Base-by-base conservation (phyloP, 2,888 invertebrate species). In the Cryptocephalus moraei region DNA sequence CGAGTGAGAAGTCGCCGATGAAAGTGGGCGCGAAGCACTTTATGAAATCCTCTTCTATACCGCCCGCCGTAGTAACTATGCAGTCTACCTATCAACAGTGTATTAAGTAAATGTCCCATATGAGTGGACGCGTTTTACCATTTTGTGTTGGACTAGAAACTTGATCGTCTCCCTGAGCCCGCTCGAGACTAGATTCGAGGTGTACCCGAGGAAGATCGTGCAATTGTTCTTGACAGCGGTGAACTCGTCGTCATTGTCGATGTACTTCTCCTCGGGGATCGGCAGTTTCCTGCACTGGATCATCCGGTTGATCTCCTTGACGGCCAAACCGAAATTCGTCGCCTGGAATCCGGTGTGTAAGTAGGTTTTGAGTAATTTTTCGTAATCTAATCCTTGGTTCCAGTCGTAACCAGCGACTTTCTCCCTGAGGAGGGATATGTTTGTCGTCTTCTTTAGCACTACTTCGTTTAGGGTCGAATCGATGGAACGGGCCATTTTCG, bases 1-100 rank as follows among this genome's bases (percentile, higher is more conserved):
- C 79, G 45, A 95, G 74, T 62, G 82, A 74, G 66, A 96, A 97
- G 62, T 93, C 90, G 0, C 97, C 99, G 44, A 99, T 67, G 61
- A 81, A 95, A 0, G 96, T 97, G 0, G 94, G 91, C 1, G 91
- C 92, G 46, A 99, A 75, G 67, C 99, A 99, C 75, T 99, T 99
- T 39, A 99, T 99, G 41, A 99, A 82, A 73, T 99, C 99, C 72
- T 99, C 99, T 70, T 99, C 99, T 0, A 99, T 78, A 0, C 99
- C 99, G 1, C 99, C 99, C 0, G 97, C 99, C 9, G 95, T 93
- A 0, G 97, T 91, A 1, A 99, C 97, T 53, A 99, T 79, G 64
- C 94, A 94, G 70, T 99, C 99, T 33, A 99, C 81, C 80, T 85
- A 62, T 47, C 62, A 51, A 36, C 36, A 36, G 22, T 22, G 22